These are phyloP conservation scores for Drosophila paucipuncta DNA, from an alignment of 2,888 invertebrate genomes.

Conservation along the genomic window DNA sequence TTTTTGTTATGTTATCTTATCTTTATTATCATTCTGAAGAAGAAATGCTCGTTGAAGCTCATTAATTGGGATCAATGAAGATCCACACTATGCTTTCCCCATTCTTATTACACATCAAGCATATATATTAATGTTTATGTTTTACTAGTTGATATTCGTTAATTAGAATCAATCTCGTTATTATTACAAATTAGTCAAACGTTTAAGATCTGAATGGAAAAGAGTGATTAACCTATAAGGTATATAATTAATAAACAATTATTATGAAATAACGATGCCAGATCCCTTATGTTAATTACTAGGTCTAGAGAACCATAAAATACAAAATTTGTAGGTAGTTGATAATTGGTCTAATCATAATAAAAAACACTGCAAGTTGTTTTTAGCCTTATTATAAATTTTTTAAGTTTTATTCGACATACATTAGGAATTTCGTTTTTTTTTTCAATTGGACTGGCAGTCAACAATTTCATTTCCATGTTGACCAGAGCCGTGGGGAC, in stretches of 20 bases:
- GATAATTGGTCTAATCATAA: neutral
- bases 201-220: neutral
- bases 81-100: too few species aligned
- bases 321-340: neutral
- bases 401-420: slow-evolving; percentile 26
- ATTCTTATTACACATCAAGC: neutral
- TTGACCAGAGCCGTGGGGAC: slow-evolving; percentile 19
- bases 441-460: slow-evolving; percentile 8
- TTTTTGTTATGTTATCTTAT: neutral
- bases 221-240: neutral
- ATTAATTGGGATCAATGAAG: neutral
- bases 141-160: neutral
- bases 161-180: neutral
- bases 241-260: neutral
- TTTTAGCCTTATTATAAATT: slow-evolving; percentile 17
- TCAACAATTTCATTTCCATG: slow-evolving; percentile 27
- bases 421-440: neutral
- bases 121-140: too few species aligned
- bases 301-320: neutral
- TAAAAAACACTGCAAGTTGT: neutral
- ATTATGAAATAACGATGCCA: neutral
- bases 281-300: neutral
- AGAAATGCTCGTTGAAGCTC: neutral
- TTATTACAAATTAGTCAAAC: neutral
- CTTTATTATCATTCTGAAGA: neutral